A percentile compares a stretch with the other conserved stretches of the same genome.
phyloP scores from a whole-genome alignment of 2,113 vertebrate genomes.

The Electrona antarctica region DNA sequence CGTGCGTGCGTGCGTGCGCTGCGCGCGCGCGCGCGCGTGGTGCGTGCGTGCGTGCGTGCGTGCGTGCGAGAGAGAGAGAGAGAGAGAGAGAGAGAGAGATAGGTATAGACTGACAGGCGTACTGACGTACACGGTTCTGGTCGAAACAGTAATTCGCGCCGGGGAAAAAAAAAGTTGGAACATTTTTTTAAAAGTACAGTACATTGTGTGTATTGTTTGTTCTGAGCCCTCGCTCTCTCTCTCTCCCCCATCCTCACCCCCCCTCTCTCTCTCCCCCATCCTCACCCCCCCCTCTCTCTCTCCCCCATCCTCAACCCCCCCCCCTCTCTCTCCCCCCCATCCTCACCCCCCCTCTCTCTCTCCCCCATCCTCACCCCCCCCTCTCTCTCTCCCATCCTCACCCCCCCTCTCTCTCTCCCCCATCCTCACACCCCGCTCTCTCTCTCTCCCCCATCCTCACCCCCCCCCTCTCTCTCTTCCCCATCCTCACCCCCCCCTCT shows the following conservation, averaged over 20 bases:
- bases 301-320: slow-evolving; percentile 42
- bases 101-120: slow-evolving; percentile 17
- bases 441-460: slow-evolving; percentile 2
- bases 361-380: slow-evolving; percentile 14
- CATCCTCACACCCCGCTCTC: slow-evolving; percentile 23
- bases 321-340: slow-evolving; percentile 17
- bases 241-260: slow-evolving; percentile 30
- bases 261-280: background rate
- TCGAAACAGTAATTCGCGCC: slow-evolving; percentile 30
- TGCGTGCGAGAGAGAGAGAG: too few species aligned
- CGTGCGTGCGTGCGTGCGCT: background rate
- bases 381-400: slow-evolving; percentile 7
- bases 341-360: background rate
- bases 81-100: background rate
- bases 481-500: slow-evolving; percentile 23
- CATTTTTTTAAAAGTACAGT: slow-evolving; percentile 24
- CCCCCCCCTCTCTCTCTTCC: background rate
- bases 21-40: background rate
- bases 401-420: slow-evolving; percentile 16
- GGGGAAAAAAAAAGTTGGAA: slow-evolving; percentile 22
- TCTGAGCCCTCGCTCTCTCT: slow-evolving; percentile 11
- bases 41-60: background rate
- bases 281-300: too few species aligned
- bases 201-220: slow-evolving; percentile 33
- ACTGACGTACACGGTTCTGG: slow-evolving; percentile 21